Conservation (phyloP, 2,113 vertebrate species). For the Oxyura jamaicensis region DNA sequence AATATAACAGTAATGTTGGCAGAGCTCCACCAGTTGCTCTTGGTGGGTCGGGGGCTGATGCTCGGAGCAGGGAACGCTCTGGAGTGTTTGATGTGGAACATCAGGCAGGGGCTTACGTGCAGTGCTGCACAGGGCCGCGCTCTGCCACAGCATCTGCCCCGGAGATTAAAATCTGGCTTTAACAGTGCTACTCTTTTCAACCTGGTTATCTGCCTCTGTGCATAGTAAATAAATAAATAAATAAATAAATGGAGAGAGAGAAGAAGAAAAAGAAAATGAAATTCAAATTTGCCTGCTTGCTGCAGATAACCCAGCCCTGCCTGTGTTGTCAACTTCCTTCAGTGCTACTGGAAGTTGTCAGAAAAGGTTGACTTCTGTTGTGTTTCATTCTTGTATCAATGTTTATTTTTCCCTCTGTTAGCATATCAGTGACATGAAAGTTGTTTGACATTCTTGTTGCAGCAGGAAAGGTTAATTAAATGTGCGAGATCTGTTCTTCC, state of each 20-base stretch:
- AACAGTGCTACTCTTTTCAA: not conserved
- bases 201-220: not conserved
- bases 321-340: not conserved
- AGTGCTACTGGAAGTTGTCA: slow-evolving; percentile 17
- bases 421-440: not conserved
- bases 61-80: not conserved
- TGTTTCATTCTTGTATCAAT: not conserved
- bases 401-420: not conserved
- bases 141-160: not conserved
- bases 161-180: not conserved
- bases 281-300: not conserved
- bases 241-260: not conserved
- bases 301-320: slow-evolving; percentile 31
- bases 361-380: not conserved
- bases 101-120: not conserved
- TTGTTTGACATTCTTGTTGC: slow-evolving; percentile 24
- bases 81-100: not conserved
- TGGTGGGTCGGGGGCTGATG: not conserved
- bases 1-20: not conserved
- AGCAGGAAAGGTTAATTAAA: slow-evolving; percentile 63
- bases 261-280: not conserved
- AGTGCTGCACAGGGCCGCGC: not conserved
- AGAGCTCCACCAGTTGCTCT: not conserved
- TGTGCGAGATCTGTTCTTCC: not conserved
- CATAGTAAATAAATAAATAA: not conserved